Conservation (phyloP, 2,113 vertebrate genomes). For the Prunella himalayana region DNA sequence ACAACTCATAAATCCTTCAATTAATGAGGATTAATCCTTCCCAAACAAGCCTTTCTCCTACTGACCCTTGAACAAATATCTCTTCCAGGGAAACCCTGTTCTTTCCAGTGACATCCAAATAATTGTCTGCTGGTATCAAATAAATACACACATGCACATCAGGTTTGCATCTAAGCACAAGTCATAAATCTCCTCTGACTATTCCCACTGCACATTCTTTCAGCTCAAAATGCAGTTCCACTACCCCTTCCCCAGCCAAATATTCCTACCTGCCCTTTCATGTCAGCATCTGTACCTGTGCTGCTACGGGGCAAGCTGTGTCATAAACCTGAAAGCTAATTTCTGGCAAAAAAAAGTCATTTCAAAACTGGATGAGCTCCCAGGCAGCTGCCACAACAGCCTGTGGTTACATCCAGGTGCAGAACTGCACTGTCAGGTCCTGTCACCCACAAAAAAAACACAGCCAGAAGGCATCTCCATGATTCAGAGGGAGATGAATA, state of each 20-base stretch:
- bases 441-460: background rate
- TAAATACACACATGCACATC: background rate
- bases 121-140: background rate
- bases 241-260: background rate
- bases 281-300: background rate
- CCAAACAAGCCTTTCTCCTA: background rate
- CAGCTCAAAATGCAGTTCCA: background rate
- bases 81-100: too few species aligned
- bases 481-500: background rate
- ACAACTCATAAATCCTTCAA: background rate
- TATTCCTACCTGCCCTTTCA: background rate
- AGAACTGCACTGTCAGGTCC: background rate
- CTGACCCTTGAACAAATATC: background rate
- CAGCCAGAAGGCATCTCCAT: background rate
- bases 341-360: background rate
- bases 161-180: background rate
- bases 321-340: background rate
- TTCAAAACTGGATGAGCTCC: background rate
- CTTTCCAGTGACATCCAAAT: too few species aligned
- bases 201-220: background rate
- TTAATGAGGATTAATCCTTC: background rate
- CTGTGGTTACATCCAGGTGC: conserved; percentile 26
- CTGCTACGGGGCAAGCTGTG: background rate
- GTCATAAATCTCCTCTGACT: background rate
- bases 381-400: conserved; percentile 22